These are phyloP conservation scores for Sebastes aleutianus DNA, from an alignment of 2,797 vertebrate species.

Conservation along the genomic window DNA sequence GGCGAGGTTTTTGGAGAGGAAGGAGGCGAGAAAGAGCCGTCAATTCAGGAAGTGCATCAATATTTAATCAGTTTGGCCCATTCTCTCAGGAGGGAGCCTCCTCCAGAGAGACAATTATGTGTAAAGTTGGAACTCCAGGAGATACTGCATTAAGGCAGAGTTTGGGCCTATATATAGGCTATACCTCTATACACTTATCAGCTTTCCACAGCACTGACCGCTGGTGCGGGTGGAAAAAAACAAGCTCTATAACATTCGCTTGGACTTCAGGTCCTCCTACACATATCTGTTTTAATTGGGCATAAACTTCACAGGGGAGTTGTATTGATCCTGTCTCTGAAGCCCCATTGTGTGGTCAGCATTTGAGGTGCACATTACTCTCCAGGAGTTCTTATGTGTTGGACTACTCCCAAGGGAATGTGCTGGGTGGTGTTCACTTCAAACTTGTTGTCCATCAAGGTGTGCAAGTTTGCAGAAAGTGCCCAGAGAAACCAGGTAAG, in stretches of 20 bases:
- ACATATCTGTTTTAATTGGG: slow-evolving; percentile 14
- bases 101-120: slow-evolving; percentile 25
- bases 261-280: background rate
- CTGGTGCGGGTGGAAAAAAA: background rate
- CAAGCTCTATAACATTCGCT: background rate
- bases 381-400: background rate
- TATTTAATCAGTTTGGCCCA: slow-evolving; percentile 46
- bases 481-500: background rate
- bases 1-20: background rate
- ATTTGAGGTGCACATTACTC: background rate
- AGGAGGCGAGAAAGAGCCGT: slow-evolving; percentile 5
- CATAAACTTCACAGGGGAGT: background rate
- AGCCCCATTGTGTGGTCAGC: background rate
- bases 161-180: background rate
- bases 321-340: slow-evolving; percentile 29
- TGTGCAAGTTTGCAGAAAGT: background rate
- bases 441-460: background rate
- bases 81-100: slow-evolving; percentile 1
- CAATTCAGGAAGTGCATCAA: slow-evolving; percentile 18
- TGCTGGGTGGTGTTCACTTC: background rate
- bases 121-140: background rate
- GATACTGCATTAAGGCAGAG: background rate
- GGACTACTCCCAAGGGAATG: background rate
- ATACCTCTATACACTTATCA: background rate
- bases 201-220: background rate